These are phyloP conservation scores for Megalops cyprinoides DNA, from an alignment of 2,797 vertebrate species.

Conservation along the genomic window DNA sequence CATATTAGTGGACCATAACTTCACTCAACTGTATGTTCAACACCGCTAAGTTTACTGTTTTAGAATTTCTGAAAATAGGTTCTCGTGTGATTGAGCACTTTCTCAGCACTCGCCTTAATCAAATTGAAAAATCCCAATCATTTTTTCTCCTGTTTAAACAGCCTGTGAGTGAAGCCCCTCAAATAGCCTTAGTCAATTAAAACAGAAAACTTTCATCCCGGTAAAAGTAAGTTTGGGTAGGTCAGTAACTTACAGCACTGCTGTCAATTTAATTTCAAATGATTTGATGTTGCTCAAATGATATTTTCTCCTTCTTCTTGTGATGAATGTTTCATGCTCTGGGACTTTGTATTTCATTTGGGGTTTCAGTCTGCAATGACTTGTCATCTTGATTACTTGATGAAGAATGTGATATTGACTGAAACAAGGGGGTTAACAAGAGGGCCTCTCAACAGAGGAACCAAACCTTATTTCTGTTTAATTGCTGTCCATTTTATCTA, in stretches of 20 bases:
- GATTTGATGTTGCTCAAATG: not conserved
- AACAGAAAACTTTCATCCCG: not conserved
- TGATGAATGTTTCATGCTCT: conserved; percentile 12
- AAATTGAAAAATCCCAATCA: no score
- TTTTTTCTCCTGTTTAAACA: no score
- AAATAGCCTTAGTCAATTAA: no score
- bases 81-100: no score
- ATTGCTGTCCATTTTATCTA: conserved; percentile 3
- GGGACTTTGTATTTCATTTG: conserved; percentile 8
- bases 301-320: no score
- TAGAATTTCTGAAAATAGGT: no score
- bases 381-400: not conserved
- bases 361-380: not conserved
- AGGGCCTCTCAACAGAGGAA: not conserved
- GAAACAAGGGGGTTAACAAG: not conserved
- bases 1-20: no score
- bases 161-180: no score
- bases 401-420: conserved; percentile 24
- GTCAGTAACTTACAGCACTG: not conserved
- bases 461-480: not conserved
- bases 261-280: not conserved
- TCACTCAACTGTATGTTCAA: no score
- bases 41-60: no score
- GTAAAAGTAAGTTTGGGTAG: not conserved
- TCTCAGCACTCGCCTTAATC: no score